phyloP scores from a whole-genome alignment of 2,888 invertebrate species.

The Mactromeris polynyma region DNA sequence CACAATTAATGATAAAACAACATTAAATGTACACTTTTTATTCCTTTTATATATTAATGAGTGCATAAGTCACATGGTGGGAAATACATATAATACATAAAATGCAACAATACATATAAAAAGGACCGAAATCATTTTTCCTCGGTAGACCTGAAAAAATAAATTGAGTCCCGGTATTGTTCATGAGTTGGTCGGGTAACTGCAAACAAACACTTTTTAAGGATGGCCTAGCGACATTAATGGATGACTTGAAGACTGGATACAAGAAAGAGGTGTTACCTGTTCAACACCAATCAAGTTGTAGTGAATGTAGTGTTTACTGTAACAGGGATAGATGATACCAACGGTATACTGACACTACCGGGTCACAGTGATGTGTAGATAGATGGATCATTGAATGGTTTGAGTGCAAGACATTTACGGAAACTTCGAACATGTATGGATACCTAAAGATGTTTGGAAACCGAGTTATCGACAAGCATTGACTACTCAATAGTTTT shows the following conservation, averaged over 20 bases:
- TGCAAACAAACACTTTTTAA: no score
- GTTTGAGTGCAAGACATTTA: background rate
- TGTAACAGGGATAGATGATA: background rate
- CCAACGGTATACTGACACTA: background rate
- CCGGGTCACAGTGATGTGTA: background rate
- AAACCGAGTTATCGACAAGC: background rate
- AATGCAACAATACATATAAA: no score
- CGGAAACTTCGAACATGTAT: background rate
- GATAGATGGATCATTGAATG: background rate
- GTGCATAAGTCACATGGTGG: no score
- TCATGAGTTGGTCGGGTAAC: no score
- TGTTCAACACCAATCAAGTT: background rate
- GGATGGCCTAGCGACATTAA: background rate
- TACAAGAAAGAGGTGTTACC: background rate
- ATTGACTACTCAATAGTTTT: background rate
- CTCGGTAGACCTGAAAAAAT: background rate
- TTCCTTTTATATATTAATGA: no score
- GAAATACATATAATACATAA: no score
- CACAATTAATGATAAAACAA: no score
- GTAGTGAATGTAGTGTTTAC: background rate
- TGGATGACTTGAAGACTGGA: background rate
- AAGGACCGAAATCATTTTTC: no score
- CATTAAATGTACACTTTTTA: no score
- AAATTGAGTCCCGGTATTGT: no score
- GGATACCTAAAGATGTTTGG: background rate